Evolutionary conservation across 2,113 vertebrate genomes (phyloP), one percentile per base, ranked within the genome.

Genomic region (Siniperca chuatsi): DNA sequence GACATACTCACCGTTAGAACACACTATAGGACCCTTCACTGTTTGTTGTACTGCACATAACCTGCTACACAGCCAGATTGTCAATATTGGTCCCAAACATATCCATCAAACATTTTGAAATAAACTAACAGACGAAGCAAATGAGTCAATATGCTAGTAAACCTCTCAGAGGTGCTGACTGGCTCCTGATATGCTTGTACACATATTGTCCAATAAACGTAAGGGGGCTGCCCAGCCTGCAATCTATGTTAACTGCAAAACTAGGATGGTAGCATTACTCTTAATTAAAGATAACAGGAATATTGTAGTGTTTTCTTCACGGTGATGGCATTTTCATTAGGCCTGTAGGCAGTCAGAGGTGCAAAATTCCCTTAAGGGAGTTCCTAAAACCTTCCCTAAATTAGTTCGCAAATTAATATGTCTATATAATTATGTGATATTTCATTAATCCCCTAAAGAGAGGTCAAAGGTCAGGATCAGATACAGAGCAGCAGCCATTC

Each of bases 381-480:
- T 29, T 16, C 11, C 35, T 20, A 23, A 55, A 73, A 66, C 16
- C 60, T 18, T 67, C 13, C 4, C 15, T 33, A 48, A 46, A 74
- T 69, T 16, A 58, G 3, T 60, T 48, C 25, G 35, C 13, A 60
- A 44, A 16, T 50, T 29, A 52, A 52, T 8, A 29, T 58, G 70
- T 54, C 44, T 40, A 1, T 13, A 4, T 25, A 44, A 57, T 65
- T 8, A 25, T 23, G 33, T 58, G 42, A 52, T 16, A 20, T 54
- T 62, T 75, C n/a, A 33, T 81, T 46, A 23, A 74, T 13, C 10
- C 52, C 23, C 12, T 1, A 12, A 7, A 15, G 21, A 35, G 57
- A 77, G 60, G 50, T 78, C 37, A 69, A 3, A 82, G 54, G 50
- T 74, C 44, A 42, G 21, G 46, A 35, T 78, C 12, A 69, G 62